These are phyloP conservation scores for Cryptops parisi DNA, from an alignment of 2,888 invertebrate species.

Conservation along the genomic window DNA sequence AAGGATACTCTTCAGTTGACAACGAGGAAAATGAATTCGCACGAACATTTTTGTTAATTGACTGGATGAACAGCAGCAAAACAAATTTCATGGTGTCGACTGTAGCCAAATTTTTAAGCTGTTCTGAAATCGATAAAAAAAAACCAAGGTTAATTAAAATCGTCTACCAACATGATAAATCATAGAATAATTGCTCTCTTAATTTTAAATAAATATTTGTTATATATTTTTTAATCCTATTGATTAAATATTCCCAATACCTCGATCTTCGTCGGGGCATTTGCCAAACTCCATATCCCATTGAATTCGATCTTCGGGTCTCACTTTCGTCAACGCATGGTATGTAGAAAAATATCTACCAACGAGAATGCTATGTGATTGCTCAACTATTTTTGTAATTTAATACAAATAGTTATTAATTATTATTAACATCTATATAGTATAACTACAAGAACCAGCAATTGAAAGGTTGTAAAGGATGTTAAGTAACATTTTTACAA, in stretches of 20 bases:
- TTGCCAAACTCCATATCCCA: slow-evolving; percentile 15
- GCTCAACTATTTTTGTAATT: no score
- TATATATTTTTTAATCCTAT: no score
- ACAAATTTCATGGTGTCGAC: slow-evolving; percentile 17
- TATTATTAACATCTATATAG: no score
- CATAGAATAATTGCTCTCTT: no score
- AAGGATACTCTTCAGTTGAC: slow-evolving; percentile 17
- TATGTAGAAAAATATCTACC: slow-evolving; percentile 15
- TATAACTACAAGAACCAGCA: no score
- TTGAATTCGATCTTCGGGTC: slow-evolving; percentile 13
- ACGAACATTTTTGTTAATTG: slow-evolving; percentile 11
- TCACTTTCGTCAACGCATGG: slow-evolving; percentile 11
- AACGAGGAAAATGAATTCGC: slow-evolving; percentile 9
- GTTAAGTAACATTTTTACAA: no score
- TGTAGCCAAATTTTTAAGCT: slow-evolving; percentile 15
- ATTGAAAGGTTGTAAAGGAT: no score
- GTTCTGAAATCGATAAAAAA: slow-evolving; percentile 6
- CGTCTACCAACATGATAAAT: no score
- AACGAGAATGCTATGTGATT: no score
- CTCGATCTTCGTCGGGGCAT: slow-evolving; percentile 11
- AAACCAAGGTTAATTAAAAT: background rate
- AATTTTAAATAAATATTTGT: no score
- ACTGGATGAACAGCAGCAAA: slow-evolving; percentile 14
- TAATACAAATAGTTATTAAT: no score
- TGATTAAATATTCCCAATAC: no score